Evolutionary conservation across 2,113 vertebrate genomes (phyloP).

Genomic region (Anas platyrhynchos): DNA sequence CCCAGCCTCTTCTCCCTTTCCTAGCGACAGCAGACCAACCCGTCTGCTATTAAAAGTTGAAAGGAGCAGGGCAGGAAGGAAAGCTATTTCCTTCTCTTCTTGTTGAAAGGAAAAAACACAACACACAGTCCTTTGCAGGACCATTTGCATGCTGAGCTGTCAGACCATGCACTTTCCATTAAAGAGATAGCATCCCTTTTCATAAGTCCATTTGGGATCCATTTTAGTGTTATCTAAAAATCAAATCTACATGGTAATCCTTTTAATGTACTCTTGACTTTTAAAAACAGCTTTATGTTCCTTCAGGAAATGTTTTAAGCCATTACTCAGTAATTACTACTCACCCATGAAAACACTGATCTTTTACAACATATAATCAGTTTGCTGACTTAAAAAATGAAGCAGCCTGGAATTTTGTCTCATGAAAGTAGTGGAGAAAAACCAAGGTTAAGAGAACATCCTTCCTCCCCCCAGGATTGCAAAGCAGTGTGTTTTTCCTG

Average conservation of each 20-base stretch:
- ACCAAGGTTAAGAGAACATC: conserved; percentile 49
- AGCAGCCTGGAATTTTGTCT: conserved; percentile 56
- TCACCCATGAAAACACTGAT: conserved; percentile 82
- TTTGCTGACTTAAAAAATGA: conserved; percentile 68
- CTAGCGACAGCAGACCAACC: conserved; percentile 75
- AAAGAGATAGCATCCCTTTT: conserved; percentile 93
- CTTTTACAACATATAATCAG: conserved; percentile 76
- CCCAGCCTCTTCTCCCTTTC: conserved; percentile 68
- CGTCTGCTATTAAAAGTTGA: conserved; percentile 81
- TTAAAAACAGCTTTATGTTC: conserved; percentile 80
- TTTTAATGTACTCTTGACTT: conserved; percentile 91
- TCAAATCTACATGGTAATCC: conserved; percentile 91
- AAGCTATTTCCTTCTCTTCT: conserved; percentile 68
- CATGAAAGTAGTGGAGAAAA: conserved; percentile 25
- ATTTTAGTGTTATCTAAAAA: conserved; percentile 93
- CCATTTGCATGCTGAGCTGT: conserved; percentile 88
- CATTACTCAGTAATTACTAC: conserved; percentile 85
- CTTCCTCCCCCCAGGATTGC: neutral
- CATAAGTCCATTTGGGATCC: conserved; percentile 92
- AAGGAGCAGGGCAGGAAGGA: conserved; percentile 59
- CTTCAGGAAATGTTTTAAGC: conserved; percentile 87
- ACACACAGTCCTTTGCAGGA: conserved; percentile 77
- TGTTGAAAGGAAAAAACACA: conserved; percentile 66
- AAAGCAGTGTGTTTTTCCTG: neutral
- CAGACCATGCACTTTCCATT: conserved; percentile 92